phyloP scores from a whole-genome alignment of 2,888 invertebrate species.

The Hyalella azteca region DNA sequence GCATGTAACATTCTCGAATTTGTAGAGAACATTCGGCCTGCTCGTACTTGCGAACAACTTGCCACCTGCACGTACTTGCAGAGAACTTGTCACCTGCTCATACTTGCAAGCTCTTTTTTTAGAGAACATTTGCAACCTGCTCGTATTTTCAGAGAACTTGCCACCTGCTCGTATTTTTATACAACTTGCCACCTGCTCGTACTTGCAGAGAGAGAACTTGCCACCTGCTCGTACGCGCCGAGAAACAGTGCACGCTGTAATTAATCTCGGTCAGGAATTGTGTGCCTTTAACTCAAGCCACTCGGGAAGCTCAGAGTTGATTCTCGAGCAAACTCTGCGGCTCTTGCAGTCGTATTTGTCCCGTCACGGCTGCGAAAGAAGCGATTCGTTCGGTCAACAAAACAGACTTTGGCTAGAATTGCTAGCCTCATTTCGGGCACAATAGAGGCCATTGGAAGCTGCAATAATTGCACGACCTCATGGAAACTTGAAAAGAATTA shows the following conservation, averaged over 20 bases:
- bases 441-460: too few relatives aligned
- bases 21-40: too few relatives aligned
- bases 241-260: neutral
- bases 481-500: too few relatives aligned
- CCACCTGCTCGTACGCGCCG: slow-evolving; percentile 2
- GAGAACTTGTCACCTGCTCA: neutral
- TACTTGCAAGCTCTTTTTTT: neutral
- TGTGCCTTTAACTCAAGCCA: neutral
- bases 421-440: neutral
- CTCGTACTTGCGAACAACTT: neutral
- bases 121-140: neutral
- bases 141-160: neutral
- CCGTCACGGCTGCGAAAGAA: too few relatives aligned
- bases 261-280: slow-evolving; percentile 15
- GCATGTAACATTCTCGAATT: too few relatives aligned
- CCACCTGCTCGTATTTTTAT: neutral
- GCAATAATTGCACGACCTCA: too few relatives aligned
- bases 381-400: neutral
- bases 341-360: neutral
- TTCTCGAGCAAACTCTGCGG: neutral
- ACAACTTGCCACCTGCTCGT: slow-evolving; percentile 17
- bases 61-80: neutral
- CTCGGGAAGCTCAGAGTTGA: neutral
- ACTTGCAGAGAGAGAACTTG: neutral
- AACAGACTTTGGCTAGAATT: neutral